Conservation (phyloP, 2,113 vertebrate species). For the Vulpes lagopus region DNA sequence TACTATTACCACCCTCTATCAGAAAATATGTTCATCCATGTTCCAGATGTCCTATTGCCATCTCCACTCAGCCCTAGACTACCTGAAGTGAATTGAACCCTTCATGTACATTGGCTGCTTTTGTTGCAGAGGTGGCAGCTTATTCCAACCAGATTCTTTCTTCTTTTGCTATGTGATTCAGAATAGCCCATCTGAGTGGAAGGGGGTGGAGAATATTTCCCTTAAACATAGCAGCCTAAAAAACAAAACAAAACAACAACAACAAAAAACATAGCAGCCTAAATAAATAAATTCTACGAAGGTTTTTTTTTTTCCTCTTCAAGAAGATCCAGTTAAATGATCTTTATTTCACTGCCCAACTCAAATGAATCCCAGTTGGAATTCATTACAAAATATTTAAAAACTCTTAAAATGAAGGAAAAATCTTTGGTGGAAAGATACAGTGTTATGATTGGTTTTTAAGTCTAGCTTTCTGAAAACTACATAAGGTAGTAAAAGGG, state of each 20-base stretch:
- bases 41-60: not conserved
- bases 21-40: not conserved
- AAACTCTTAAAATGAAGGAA: slow-evolving; percentile 1
- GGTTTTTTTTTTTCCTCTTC: not conserved
- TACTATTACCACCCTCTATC: not conserved
- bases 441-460: slow-evolving; percentile 58
- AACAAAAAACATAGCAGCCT: not conserved
- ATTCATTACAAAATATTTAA: slow-evolving; percentile 52
- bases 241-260: no score
- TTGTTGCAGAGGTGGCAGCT: slow-evolving; percentile 25
- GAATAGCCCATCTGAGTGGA: slow-evolving; percentile 27
- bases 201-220: not conserved
- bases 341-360: slow-evolving; percentile 39
- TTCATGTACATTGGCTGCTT: not conserved
- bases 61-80: slow-evolving; percentile 14
- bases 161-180: slow-evolving; percentile 51
- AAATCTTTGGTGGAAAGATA: slow-evolving; percentile 32
- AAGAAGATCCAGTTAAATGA: slow-evolving; percentile 22
- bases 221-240: slow-evolving; percentile 29
- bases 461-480: slow-evolving; percentile 67
- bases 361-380: not conserved
- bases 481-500: slow-evolving; percentile 62
- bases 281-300: slow-evolving; percentile 41
- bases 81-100: not conserved
- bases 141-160: not conserved